Conservation (phyloP, 2,797 vertebrate species). For the Otolemur crassicaudatus region DNA sequence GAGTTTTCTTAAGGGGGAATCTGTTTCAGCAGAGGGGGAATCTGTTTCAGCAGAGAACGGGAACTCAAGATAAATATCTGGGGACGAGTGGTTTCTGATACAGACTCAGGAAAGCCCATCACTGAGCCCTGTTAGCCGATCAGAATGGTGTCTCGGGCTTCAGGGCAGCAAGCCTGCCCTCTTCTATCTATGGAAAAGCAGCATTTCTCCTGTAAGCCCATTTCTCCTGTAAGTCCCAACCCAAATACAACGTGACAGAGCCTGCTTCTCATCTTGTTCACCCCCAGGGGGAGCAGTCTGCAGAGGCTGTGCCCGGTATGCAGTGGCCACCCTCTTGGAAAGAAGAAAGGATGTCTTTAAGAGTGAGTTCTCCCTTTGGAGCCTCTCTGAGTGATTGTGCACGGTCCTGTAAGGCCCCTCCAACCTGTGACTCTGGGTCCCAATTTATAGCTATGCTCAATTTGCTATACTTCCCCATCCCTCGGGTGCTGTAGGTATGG, state of each 20-base stretch:
- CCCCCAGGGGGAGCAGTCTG: neutral
- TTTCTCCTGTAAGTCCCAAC: too few relatives aligned
- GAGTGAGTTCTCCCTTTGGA: neutral
- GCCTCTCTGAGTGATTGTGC: neutral
- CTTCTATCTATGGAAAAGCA: constrained; percentile 26
- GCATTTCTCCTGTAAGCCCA: neutral
- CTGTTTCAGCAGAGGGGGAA: constrained; percentile 2
- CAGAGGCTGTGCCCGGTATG: neutral
- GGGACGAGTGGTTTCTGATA: neutral
- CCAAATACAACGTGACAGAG: neutral
- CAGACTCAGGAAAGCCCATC: neutral
- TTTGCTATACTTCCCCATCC: neutral
- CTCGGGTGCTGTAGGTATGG: neutral
- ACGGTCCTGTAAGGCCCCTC: neutral
- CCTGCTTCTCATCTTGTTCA: neutral
- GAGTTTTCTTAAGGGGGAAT: neutral
- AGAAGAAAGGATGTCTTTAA: neutral
- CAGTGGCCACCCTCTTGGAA: neutral
- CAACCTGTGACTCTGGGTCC: neutral
- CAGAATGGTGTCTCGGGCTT: neutral
- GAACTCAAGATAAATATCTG: constrained; percentile 19
- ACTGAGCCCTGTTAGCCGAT: neutral
- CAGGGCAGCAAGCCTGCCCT: neutral
- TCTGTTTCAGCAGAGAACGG: constrained; percentile 18
- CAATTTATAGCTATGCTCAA: neutral